Conservation (phyloP, 1,140 invertebrate genomes). For the Myzus persicae region DNA sequence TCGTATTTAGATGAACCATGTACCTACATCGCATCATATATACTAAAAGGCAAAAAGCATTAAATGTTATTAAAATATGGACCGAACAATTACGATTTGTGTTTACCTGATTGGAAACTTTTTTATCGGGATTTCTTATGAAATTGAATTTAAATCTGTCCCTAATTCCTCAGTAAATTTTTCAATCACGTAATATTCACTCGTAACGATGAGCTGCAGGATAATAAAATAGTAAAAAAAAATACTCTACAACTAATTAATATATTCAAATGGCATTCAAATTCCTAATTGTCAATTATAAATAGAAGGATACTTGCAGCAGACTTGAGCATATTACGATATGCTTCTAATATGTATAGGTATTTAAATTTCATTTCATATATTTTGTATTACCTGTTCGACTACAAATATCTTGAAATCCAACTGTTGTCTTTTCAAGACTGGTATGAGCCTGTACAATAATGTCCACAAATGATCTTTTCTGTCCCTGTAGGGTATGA, state of each 20-base stretch:
- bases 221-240: background rate
- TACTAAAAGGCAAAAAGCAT: background rate
- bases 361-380: background rate
- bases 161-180: background rate
- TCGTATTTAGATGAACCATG: background rate
- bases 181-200: background rate
- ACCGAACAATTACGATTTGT: background rate
- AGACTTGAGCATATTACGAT: background rate
- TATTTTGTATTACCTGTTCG: conserved; percentile 67
- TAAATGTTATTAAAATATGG: background rate
- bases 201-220: background rate
- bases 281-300: background rate
- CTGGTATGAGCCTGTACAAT: conserved; percentile 69
- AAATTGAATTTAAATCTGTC: background rate
- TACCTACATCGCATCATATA: background rate
- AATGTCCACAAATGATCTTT: conserved; percentile 68
- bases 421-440: conserved; percentile 71
- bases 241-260: background rate
- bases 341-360: background rate
- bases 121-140: background rate
- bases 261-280: background rate
- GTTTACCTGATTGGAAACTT: background rate
- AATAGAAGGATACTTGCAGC: background rate
- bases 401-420: conserved; percentile 73
- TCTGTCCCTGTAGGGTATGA: conserved; percentile 72